Evolutionary conservation across 1,140 invertebrate species (phyloP), one percentile per base, ranked within the genome.

Genomic region (Penaeus indicus): DNA sequence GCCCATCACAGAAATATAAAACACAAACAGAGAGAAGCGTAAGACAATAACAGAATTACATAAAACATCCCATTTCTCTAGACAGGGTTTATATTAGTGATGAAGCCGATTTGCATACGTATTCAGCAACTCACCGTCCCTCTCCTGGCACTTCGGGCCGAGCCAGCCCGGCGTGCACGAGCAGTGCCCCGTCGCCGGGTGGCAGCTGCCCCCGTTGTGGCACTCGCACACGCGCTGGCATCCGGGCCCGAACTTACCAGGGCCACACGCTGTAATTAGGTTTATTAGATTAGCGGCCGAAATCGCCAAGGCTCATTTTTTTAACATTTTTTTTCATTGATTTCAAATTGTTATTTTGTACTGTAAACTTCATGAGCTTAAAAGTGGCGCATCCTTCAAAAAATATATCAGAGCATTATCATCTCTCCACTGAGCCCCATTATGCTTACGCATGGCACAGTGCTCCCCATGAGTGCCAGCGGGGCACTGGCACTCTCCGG

Each of bases 91-190:
- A 54, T 54, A 54, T 54, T 11, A 54, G 92, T 90, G 96, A 94
- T 93, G 92, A 97, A 98, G 89, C 94, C 94, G 60, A 94, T 93
- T 0, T 97, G 97, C 92, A 95, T 97, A 85, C 90, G 94, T 75
- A 95, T 54, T 16, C 0, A 54, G 11, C 11, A 54, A 95, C 10
- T 93, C 91, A 22, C 94, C 93, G 92, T 97, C 97, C 90, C 94
- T 94, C 69, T 94, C 93, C 90, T 97, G 95, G 92, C 98, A 99
- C 77, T 94, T 93, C 22, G 94, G 93, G 16, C 97, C 98, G 69
- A 93, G 95, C 93, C 94, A 98, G 13, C 98, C 98, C 67, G 97
- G 94, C 1, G 95, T 94, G 94, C 98, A 99, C 60, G 95, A 95
- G 92, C 98, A 99, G 84, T 94, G 94, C 88, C 97, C 97, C 96